These are phyloP conservation scores for Lontra canadensis DNA, from an alignment of 2,113 vertebrate genomes.

Conservation along the genomic window DNA sequence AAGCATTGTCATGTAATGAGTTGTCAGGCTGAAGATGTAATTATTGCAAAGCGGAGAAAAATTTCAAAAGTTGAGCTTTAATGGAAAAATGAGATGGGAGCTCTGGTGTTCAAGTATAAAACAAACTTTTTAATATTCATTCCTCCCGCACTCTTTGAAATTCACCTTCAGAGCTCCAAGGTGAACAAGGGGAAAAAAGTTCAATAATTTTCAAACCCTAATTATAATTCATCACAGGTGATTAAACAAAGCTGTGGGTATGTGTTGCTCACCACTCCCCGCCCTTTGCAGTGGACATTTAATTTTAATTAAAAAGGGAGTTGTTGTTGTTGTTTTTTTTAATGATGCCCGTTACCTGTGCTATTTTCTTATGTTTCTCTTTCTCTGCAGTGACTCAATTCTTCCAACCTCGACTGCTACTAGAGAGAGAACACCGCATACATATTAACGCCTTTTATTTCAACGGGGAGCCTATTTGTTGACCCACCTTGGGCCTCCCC, in stretches of 20 bases:
- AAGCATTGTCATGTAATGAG: conserved; percentile 80
- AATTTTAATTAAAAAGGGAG: conserved; percentile 77
- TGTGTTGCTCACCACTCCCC: conserved; percentile 58
- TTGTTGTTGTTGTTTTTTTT: neutral
- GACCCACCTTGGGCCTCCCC: neutral
- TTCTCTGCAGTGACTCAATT: neutral
- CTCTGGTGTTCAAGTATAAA: conserved; percentile 76
- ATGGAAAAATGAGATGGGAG: conserved; percentile 81
- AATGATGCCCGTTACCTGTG: conserved; percentile 54
- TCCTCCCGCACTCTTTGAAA: conserved; percentile 77
- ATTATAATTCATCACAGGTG: conserved; percentile 82
- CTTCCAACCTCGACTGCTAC: neutral
- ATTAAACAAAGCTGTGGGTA: conserved; percentile 77
- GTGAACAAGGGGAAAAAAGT: conserved; percentile 79
- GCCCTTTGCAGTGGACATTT: conserved; percentile 77
- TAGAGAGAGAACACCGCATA: neutral
- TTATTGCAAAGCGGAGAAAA: conserved; percentile 75
- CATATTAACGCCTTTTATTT: neutral
- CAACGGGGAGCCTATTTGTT: neutral
- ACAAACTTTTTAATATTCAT: conserved; percentile 83
- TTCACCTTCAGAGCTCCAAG: conserved; percentile 82
- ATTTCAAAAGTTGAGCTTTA: conserved; percentile 80
- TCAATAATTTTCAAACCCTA: conserved; percentile 82
- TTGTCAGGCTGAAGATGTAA: conserved; percentile 79
- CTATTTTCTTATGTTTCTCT: conserved; percentile 63